Conservation (phyloP, 1,140 invertebrate species). For the Drosophila pectinifera region DNA sequence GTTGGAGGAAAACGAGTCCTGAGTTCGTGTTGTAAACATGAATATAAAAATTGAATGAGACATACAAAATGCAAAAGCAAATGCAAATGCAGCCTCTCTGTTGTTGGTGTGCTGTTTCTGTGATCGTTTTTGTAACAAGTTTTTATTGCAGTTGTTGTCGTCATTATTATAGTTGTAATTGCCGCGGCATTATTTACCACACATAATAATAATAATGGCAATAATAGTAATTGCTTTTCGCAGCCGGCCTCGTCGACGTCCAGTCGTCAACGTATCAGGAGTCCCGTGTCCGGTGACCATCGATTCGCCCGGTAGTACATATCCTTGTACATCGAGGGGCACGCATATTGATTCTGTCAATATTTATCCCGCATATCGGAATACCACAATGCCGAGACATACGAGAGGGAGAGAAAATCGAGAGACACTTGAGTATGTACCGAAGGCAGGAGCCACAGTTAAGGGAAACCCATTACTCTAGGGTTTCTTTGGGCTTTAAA, state of each 20-base stretch:
- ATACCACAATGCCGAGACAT: neutral
- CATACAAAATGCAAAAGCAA: constrained; percentile 54
- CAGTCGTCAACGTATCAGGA: constrained; percentile 81
- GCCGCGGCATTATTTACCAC: constrained; percentile 44
- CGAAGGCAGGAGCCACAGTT: too few relatives aligned
- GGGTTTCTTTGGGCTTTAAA: neutral
- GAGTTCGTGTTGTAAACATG: constrained; percentile 64
- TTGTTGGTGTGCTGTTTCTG: constrained; percentile 26
- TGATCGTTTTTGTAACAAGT: constrained; percentile 19
- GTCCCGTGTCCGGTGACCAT: constrained; percentile 81
- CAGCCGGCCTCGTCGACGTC: constrained; percentile 12
- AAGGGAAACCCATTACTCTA: neutral
- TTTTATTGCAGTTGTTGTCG: constrained; percentile 31
- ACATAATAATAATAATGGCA: constrained; percentile 36
- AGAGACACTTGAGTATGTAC: neutral
- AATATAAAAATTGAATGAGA: constrained; percentile 65
- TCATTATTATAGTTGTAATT: constrained; percentile 48
- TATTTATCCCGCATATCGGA: constrained; percentile 1
- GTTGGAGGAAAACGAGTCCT: constrained; percentile 59
- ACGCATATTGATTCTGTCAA: constrained; percentile 87
- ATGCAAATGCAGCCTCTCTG: constrained; percentile 42
- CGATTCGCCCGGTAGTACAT: constrained; percentile 87
- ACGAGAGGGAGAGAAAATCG: neutral
- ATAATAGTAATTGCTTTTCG: constrained; percentile 35
- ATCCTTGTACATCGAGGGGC: constrained; percentile 90